Evolutionary conservation across 1,140 invertebrate genomes (phyloP).

Genomic region (Leptopilina boulardi): DNA sequence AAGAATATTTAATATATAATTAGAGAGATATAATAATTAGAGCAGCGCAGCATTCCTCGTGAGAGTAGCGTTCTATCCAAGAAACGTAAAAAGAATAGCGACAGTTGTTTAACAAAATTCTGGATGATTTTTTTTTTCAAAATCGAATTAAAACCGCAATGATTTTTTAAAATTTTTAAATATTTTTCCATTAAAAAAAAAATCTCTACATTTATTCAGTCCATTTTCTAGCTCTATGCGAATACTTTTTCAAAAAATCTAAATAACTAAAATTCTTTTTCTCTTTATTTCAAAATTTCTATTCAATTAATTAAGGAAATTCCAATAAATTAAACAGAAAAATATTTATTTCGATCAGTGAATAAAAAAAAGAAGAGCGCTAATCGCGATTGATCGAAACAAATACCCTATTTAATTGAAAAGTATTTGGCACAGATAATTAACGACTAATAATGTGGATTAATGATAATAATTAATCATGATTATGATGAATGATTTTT

Average conservation of each 20-base stretch:
- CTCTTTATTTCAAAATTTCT: background rate
- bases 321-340: no score
- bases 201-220: constrained; percentile 5
- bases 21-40: constrained; percentile 46
- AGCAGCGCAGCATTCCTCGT: constrained; percentile 53
- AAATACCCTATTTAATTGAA: background rate
- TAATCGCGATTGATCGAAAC: constrained; percentile 53
- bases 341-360: constrained; percentile 22
- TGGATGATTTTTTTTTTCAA: no score
- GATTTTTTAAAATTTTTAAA: background rate
- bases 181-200: background rate
- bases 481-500: constrained; percentile 31
- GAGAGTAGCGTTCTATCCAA: constrained; percentile 57
- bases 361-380: constrained; percentile 26
- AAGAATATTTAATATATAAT: constrained; percentile 40
- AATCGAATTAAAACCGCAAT: no score
- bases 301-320: no score
- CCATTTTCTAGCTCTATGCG: background rate
- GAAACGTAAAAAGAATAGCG: constrained; percentile 55
- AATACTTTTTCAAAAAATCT: constrained; percentile 1
- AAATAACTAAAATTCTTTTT: no score
- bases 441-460: constrained; percentile 15
- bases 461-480: constrained; percentile 33
- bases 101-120: constrained; percentile 47
- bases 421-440: constrained; percentile 32